phyloP scores from a whole-genome alignment of 2,888 invertebrate genomes.

The Calameuta pallipes region DNA sequence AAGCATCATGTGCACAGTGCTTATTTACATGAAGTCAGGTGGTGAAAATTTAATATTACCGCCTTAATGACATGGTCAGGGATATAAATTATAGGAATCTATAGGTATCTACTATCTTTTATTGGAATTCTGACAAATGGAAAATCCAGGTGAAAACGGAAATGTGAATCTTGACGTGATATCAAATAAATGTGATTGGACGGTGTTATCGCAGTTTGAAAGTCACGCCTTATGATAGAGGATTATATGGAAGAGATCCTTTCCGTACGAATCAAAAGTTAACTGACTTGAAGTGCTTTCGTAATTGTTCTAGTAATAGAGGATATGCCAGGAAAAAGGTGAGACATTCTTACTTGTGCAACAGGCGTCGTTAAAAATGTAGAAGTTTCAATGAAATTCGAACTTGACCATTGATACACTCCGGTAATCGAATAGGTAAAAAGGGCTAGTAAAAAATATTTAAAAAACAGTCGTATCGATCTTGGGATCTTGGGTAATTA shows the following conservation, averaged over 20 bases:
- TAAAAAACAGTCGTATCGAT: not conserved
- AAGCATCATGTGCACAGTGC: not conserved
- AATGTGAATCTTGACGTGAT: not conserved
- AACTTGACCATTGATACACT: not conserved
- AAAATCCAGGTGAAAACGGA: not conserved
- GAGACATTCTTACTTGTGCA: not conserved
- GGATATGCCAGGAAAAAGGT: not conserved
- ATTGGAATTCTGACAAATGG: not conserved
- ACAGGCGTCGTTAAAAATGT: not conserved
- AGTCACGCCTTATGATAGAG: not conserved
- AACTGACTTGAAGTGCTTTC: not conserved
- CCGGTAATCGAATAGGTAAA: not conserved
- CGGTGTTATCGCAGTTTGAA: not conserved
- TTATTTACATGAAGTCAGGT: not conserved
- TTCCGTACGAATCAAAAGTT: not conserved
- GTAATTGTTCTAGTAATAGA: not conserved
- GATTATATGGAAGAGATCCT: not conserved
- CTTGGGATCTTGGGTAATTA: not conserved
- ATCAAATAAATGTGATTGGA: not conserved
- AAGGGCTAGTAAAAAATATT: not conserved
- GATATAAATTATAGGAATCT: no score
- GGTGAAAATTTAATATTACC: no score
- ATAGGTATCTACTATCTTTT: not conserved
- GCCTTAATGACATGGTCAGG: no score
- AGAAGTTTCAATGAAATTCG: not conserved